Conservation (phyloP, 1,140 invertebrate genomes). For the Neotoxoptera formosana region DNA sequence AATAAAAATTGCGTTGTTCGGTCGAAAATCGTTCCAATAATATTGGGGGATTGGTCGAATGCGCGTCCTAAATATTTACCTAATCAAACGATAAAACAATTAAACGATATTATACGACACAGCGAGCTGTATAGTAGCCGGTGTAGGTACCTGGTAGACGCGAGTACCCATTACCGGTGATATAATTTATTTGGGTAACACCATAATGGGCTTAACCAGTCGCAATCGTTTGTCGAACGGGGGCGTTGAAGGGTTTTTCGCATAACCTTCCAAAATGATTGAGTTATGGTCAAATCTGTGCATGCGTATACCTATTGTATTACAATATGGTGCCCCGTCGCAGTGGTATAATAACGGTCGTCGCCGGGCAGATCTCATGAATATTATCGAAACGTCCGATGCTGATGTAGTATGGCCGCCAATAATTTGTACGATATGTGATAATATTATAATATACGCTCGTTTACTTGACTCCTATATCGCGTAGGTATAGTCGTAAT, state of each 20-base stretch:
- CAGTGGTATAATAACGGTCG: neutral
- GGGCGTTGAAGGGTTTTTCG: slow-evolving; percentile 4
- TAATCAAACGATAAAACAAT: neutral
- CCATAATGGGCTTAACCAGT: neutral
- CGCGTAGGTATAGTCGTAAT: too few relatives aligned
- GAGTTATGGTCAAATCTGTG: slow-evolving; percentile 12
- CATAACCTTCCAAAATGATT: slow-evolving; percentile 22
- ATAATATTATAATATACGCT: too few relatives aligned
- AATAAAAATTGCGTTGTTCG: neutral
- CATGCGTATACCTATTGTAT: neutral
- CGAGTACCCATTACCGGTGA: neutral
- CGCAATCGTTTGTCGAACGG: neutral
- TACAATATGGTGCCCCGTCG: neutral
- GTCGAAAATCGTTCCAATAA: neutral
- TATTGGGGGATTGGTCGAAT: neutral
- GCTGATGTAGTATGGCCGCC: neutral
- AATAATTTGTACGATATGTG: neutral
- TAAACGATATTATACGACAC: neutral
- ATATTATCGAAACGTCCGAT: neutral
- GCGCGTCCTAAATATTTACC: neutral
- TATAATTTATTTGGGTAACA: slow-evolving; percentile 15
- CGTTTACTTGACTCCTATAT: neutral
- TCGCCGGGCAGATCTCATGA: slow-evolving; percentile 15
- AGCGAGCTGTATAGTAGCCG: neutral
- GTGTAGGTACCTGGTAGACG: neutral